Percentiles rank a stretch among this genome's conserved stretches.
Evolutionary conservation across 92 coral and sea anemone genomes (phyloP).

Genomic region (Zoanthus sociatus): DNA sequence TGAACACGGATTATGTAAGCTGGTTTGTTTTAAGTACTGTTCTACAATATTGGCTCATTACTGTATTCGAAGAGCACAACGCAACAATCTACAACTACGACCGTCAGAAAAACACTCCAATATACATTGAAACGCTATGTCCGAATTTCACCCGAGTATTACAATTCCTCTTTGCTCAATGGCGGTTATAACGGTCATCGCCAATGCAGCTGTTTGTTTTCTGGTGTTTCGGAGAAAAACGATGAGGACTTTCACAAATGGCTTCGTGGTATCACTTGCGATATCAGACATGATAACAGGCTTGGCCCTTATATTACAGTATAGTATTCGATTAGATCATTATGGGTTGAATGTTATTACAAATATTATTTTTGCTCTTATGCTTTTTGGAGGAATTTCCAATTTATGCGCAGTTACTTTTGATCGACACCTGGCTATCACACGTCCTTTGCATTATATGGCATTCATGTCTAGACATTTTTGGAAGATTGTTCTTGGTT

Average conservation of each 20-base stretch:
- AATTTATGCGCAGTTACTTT: constrained; percentile 85
- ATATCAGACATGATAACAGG: constrained; percentile 84
- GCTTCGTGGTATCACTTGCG: constrained; percentile 86
- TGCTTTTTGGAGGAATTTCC: constrained; percentile 78
- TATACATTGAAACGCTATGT: background rate
- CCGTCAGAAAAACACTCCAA: background rate
- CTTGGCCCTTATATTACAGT: constrained; percentile 73
- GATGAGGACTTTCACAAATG: constrained; percentile 85
- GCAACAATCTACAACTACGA: background rate
- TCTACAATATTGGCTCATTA: background rate
- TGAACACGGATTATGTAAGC: background rate
- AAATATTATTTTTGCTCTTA: constrained; percentile 75
- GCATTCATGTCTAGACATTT: constrained; percentile 66
- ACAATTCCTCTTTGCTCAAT: constrained; percentile 65
- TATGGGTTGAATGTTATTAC: constrained; percentile 57
- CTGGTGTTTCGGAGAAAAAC: constrained; percentile 72
- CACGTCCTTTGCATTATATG: constrained; percentile 76
- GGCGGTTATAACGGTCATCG: constrained; percentile 58
- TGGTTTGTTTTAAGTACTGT: background rate
- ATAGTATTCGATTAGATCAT: constrained; percentile 70
- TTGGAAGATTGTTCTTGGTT: constrained; percentile 63
- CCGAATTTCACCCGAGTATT: constrained; percentile 28
- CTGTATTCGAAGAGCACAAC: background rate
- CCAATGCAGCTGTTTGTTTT: constrained; percentile 73
- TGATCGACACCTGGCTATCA: constrained; percentile 85